Evolutionary conservation across 2,113 vertebrate species (phyloP).

Genomic region (Thunnus thynnus): DNA sequence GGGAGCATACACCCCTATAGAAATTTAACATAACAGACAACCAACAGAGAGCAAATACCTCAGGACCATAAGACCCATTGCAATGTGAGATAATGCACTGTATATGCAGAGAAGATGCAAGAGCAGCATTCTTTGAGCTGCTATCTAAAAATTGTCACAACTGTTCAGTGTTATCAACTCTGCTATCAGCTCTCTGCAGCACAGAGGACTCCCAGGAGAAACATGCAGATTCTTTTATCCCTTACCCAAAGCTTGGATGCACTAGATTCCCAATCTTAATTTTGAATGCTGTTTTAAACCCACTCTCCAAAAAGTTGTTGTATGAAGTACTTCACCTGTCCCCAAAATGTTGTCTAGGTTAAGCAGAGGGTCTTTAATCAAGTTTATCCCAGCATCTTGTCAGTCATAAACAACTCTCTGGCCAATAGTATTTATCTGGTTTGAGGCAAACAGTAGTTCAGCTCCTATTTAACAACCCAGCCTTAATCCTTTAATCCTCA

Average conservation of each 20-base stretch:
- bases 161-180: conserved; percentile 53
- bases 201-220: conserved; percentile 31
- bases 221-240: conserved; percentile 29
- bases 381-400: conserved; percentile 33
- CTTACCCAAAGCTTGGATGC: not conserved
- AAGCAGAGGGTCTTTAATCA: conserved; percentile 30
- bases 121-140: conserved; percentile 39
- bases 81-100: not conserved
- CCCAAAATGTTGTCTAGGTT: not conserved
- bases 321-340: not conserved
- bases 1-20: conserved; percentile 17
- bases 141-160: conserved; percentile 51
- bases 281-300: conserved; percentile 3
- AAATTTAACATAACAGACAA: conserved; percentile 2
- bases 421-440: not conserved
- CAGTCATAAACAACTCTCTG: conserved; percentile 30
- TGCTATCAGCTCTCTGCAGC: conserved; percentile 44
- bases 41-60: conserved; percentile 28
- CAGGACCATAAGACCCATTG: conserved; percentile 3
- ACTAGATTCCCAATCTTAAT: not conserved
- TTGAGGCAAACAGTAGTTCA: conserved; percentile 12
- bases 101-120: conserved; percentile 53
- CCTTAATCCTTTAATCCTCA: conserved; percentile 37
- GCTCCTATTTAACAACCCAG: conserved; percentile 7
- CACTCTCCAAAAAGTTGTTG: not conserved